Evolutionary conservation across 2,113 vertebrate genomes (phyloP).

Genomic region (Nymphicus hollandicus): DNA sequence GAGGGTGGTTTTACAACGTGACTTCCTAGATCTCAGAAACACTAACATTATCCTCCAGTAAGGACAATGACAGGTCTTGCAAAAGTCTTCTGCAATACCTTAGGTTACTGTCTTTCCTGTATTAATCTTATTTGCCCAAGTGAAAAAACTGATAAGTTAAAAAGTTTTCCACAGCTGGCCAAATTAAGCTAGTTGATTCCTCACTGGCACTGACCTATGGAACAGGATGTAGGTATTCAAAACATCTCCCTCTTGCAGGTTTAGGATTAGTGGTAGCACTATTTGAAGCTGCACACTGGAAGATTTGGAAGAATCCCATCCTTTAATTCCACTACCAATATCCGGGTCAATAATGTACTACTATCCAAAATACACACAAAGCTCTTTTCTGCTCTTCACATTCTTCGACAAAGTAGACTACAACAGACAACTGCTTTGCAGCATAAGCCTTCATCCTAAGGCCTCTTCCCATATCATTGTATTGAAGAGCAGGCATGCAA

Average conservation of each 20-base stretch:
- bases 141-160: neutral
- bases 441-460: neutral
- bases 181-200: neutral
- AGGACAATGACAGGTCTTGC: rapidly evolving
- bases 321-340: neutral
- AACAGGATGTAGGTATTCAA: neutral
- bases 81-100: neutral
- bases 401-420: neutral
- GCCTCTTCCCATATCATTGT: neutral
- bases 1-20: neutral
- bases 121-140: neutral
- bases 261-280: neutral
- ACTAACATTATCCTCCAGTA: neutral
- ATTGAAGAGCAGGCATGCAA: neutral
- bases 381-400: neutral
- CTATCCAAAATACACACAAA: neutral
- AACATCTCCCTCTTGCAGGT: neutral
- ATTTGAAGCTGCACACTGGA: neutral
- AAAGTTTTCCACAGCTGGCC: neutral
- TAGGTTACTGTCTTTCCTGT: neutral
- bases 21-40: neutral
- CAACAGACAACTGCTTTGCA: neutral
- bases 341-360: neutral
- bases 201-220: neutral
- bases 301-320: neutral